Percentiles rank a stretch among this genome's conserved stretches.
Evolutionary conservation across 1,140 invertebrate genomes (phyloP).

Genomic region (Monochamus saltuarius): DNA sequence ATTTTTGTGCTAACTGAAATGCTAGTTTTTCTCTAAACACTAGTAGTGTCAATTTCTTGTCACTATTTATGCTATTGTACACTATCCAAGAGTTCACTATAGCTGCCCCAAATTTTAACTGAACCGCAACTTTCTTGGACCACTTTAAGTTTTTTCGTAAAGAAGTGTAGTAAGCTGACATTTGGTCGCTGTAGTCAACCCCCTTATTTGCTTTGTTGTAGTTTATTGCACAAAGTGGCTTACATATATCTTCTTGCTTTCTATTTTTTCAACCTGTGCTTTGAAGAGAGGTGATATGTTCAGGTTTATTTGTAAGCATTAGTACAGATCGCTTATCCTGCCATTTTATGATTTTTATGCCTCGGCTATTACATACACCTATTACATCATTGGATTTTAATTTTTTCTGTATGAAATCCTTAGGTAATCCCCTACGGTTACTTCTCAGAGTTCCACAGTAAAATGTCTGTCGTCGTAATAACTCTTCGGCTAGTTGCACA

Average conservation of each 20-base stretch:
- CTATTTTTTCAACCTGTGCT: not conserved
- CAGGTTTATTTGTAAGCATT: constrained; percentile 3
- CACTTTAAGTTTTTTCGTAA: constrained; percentile 13
- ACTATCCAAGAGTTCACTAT: constrained; percentile 12
- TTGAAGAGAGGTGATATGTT: not conserved
- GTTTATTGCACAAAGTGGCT: constrained; percentile 1
- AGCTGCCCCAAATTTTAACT: constrained; percentile 13
- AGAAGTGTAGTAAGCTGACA: constrained; percentile 12
- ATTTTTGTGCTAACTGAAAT: not conserved
- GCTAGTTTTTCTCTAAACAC: constrained; percentile 8
- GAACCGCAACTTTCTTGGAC: constrained; percentile 8
- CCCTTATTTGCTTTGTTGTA: constrained; percentile 18
- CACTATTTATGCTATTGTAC: constrained; percentile 1
- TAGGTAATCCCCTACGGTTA: not conserved
- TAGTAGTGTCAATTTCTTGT: not conserved
- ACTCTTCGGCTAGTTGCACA: constrained; percentile 10
- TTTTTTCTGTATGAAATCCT: not conserved
- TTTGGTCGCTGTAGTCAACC: constrained; percentile 17
- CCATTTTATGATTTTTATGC: constrained; percentile 14
- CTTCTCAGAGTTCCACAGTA: constrained; percentile 5
- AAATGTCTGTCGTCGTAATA: constrained; percentile 1
- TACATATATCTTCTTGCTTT: not conserved
- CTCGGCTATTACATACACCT: not conserved
- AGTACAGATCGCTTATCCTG: constrained; percentile 11
- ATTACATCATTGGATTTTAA: not conserved